These are phyloP conservation scores for Phymatocera aterrima DNA, from an alignment of 2,888 invertebrate genomes.

Conservation along the genomic window DNA sequence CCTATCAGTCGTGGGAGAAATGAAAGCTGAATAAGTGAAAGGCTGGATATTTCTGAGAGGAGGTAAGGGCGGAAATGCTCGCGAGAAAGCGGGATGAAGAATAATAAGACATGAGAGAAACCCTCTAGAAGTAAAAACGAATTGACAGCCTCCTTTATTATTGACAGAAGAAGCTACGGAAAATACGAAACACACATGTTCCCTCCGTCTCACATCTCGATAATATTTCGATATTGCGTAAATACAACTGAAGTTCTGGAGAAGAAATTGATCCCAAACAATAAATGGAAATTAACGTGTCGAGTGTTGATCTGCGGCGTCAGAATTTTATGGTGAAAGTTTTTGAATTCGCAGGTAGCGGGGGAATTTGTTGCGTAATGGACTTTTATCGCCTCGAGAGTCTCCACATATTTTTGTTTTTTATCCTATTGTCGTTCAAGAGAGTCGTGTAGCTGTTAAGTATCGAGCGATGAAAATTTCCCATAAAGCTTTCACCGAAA, in stretches of 20 bases:
- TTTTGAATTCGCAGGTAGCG: neutral
- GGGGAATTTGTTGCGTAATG: conserved; percentile 8
- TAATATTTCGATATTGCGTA: conserved; percentile 4
- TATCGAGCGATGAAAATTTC: neutral
- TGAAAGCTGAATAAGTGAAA: conserved; percentile 61
- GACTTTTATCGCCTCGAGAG: conserved; percentile 17
- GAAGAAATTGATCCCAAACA: too few relatives aligned
- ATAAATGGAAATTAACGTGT: neutral
- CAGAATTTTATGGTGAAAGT: neutral
- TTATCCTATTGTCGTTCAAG: neutral
- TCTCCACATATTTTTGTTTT: neutral
- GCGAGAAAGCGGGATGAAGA: conserved; percentile 19
- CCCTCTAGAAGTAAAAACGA: neutral
- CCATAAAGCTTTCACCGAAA: neutral
- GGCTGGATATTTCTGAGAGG: conserved; percentile 7
- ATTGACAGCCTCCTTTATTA: conserved; percentile 36
- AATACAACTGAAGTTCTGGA: neutral
- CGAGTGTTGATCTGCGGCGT: conserved; percentile 6
- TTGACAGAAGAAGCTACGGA: conserved; percentile 16
- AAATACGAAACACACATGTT: conserved; percentile 11
- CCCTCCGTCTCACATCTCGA: neutral
- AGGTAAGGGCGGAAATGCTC: neutral
- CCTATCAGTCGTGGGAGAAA: conserved; percentile 52
- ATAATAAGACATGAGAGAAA: conserved; percentile 21
- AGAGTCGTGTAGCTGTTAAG: neutral